Evolutionary conservation across 2,888 invertebrate genomes (phyloP), one percentile per base, ranked within the genome.

Genomic region (Xestia sexstrigata): DNA sequence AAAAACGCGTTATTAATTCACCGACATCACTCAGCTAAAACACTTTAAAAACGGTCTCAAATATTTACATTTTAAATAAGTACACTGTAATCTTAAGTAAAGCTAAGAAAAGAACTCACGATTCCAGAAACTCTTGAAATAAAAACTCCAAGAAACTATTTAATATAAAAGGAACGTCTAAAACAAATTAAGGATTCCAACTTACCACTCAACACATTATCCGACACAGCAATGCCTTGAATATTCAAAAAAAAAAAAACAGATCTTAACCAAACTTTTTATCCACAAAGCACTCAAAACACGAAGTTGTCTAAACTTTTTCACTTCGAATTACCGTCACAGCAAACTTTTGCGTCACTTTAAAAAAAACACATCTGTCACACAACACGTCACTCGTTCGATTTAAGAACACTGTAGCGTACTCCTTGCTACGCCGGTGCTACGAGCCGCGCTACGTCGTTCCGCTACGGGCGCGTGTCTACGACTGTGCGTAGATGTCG

Each of bases 401-500:
- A 79, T 82, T 69, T 65, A 70, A 78, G 79, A 84, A 79, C 81
- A 68, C 76, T 76, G 74, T 78, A 76, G 72, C 77, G 81, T 76
- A 82, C 83, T 83, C 83, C 74, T 81, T 78, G 83, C 82, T 83
- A 81, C 83, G 83, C 78, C 67, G 72, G 60, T 62, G 75, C 85
- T 83, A 86, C 85, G 88, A 35, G 55, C 52, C 66, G 74, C 87
- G 89, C 87, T 88, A 86, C 84, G 92, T 89, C 84, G 87, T 69
- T 20, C 87, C 45, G 86, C 90, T 88, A 89, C 92, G 88, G 76
- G 79, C 84, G 82, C 80, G 86, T 73, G 66, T 77, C 89, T 88
- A 89, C 89, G 89, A 92, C 92, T 92, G 92, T 91, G 90, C 92
- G 91, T 92, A 90, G 87, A 73, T 58, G 74, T 71, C 17, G 76